These are phyloP conservation scores for Limnodromus scolopaceus DNA, from an alignment of 2,797 vertebrate species.

Conservation along the genomic window DNA sequence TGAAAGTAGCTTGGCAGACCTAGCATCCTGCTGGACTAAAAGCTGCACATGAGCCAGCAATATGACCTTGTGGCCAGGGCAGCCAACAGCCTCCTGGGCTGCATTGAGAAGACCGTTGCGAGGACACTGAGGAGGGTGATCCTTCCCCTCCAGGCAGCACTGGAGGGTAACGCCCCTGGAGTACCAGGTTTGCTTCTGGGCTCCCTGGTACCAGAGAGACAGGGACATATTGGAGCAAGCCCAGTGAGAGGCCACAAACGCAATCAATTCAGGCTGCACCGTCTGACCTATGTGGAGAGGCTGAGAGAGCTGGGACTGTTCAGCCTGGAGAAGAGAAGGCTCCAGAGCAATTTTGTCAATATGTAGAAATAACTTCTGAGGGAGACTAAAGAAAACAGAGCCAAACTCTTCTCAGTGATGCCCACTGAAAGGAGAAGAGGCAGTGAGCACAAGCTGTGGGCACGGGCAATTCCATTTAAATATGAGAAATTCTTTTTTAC, in stretches of 20 bases:
- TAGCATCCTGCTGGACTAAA: not conserved
- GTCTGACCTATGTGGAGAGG: not conserved
- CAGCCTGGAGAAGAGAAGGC: not conserved
- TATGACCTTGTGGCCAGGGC: not conserved
- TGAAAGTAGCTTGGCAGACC: not conserved
- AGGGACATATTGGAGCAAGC: not conserved
- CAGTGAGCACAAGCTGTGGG: not conserved
- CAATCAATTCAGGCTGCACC: not conserved
- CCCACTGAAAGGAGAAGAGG: not conserved
- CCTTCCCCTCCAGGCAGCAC: not conserved
- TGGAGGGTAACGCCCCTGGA: not conserved
- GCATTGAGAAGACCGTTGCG: not conserved
- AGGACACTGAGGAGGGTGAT: not conserved
- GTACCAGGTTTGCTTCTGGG: not conserved
- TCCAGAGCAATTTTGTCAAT: not conserved
- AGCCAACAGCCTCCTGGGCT: not conserved
- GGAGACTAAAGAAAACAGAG: not conserved
- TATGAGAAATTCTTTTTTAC: not conserved
- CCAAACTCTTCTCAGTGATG: not conserved
- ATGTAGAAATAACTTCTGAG: not conserved
- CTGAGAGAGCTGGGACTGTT: not conserved
- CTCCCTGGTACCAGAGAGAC: not conserved
- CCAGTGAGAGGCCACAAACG: not conserved
- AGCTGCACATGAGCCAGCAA: not conserved
- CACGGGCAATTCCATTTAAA: not conserved